Conservation (phyloP, 2,888 invertebrate genomes). For the Carabus problematicus region DNA sequence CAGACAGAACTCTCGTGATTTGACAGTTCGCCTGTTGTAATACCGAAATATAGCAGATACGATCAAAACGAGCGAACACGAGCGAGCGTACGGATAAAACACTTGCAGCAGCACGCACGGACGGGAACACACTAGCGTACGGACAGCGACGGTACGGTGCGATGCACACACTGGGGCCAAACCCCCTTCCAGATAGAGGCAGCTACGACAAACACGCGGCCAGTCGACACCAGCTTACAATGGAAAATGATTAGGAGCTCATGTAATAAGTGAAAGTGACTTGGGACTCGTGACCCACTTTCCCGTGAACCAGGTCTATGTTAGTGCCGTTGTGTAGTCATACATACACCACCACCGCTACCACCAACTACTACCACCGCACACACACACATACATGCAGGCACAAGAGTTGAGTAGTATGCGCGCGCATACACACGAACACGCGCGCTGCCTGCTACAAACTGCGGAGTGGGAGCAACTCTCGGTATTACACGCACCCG, state of each 20-base stretch:
- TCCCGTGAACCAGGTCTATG: slow-evolving; percentile 92
- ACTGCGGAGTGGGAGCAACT: no score
- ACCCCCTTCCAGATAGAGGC: slow-evolving; percentile 46
- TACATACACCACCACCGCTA: no score
- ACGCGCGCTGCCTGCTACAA: no score
- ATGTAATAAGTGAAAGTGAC: slow-evolving; percentile 90
- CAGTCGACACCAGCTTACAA: slow-evolving; percentile 67
- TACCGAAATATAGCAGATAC: neutral
- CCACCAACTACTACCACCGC: neutral
- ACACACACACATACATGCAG: neutral
- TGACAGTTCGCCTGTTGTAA: no score
- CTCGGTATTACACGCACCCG: no score
- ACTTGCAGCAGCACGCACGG: slow-evolving; percentile 6
- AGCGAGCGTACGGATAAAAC: neutral
- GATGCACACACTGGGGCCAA: slow-evolving; percentile 58
- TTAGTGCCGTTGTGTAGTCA: slow-evolving; percentile 62
- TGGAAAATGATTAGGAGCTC: slow-evolving; percentile 77
- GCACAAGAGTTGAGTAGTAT: neutral
- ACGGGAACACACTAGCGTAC: slow-evolving; percentile 5
- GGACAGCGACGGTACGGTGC: slow-evolving; percentile 12
- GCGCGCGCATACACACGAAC: no score
- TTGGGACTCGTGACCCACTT: slow-evolving; percentile 83
- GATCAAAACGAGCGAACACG: neutral
- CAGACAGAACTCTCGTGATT: no score
- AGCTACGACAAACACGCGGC: slow-evolving; percentile 49